Evolutionary conservation across 1,140 invertebrate species (phyloP), one percentile per base, ranked within the genome.

Genomic region (Gonioctena quinquepunctata): DNA sequence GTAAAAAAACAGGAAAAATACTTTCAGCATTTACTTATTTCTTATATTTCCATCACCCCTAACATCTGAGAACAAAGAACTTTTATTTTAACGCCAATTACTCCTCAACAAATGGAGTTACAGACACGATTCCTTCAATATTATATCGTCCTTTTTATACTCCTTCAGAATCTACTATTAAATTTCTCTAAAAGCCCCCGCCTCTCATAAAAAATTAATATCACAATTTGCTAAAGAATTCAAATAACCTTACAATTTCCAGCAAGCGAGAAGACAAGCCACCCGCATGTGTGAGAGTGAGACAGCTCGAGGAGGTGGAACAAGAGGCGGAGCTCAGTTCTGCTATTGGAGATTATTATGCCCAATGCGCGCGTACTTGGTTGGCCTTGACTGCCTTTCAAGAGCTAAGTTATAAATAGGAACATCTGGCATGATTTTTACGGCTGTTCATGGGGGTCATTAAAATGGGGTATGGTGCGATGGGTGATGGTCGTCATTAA

Each of bases 111-210:
- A 2, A n/a, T n/a, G n/a, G n/a, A n/a, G n/a, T n/a, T n/a, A n/a
- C n/a, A n/a, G n/a, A n/a, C n/a, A n/a, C n/a, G n/a, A n/a, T n/a
- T n/a, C n/a, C n/a, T n/a, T n/a, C n/a, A 42, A 11, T 13, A 13
- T 8, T 42, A 42, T 13, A 21, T 8, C 42, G 69, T 69, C 72
- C 72, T 74, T 74, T 74, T 69, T 49, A 57, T 65, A 2, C 25
- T 33, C 27, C 27, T 65, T 60, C 50, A 4, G 1, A 5, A 6
- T 18, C 33, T n/a, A 4, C 11, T 13, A n/a, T 11, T 2, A 2
- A 7, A 42, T 13, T n/a, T n/a, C 8, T n/a, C 11, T 0, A 42
- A 42, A 42, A 42, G 2, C 33, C 11, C 16, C 33, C 33, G 11
- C 11, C 16, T 42, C 2, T n/a, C 11, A 11, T 42, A 42, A 42